A percentile compares a stretch with the other conserved stretches of the same genome.
Conservation (phyloP, 1,140 invertebrate species). For the Drosophila lowei region DNA sequence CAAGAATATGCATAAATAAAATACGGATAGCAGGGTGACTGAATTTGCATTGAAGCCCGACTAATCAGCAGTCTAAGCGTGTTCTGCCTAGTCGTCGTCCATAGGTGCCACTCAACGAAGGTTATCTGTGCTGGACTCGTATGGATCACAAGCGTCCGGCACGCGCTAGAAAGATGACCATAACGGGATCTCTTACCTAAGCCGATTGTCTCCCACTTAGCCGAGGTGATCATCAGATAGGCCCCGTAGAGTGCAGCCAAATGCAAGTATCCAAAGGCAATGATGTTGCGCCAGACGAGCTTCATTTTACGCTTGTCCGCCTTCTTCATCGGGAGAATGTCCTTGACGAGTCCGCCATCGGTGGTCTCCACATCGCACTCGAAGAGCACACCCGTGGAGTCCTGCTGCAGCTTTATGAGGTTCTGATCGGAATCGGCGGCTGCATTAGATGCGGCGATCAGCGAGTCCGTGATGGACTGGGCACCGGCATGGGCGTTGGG, state of each 20-base stretch:
- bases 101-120: conserved; percentile 46
- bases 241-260: conserved; percentile 92
- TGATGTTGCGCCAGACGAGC: conserved; percentile 97
- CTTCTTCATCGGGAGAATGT: conserved; percentile 81
- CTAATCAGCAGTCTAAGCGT: conserved; percentile 36
- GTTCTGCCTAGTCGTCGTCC: conserved; percentile 12
- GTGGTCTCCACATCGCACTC: conserved; percentile 86
- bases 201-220: conserved; percentile 89
- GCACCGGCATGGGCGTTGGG: conserved; percentile 77
- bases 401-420: conserved; percentile 64
- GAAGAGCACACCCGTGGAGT: conserved; percentile 85
- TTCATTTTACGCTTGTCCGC: conserved; percentile 84
- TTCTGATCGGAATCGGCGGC: conserved; percentile 61
- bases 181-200: conserved; percentile 87
- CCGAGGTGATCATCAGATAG: conserved; percentile 91
- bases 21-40: neutral
- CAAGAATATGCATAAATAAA: neutral
- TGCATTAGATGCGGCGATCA: conserved; percentile 52
- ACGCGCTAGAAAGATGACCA: conserved; percentile 57
- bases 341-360: conserved; percentile 84
- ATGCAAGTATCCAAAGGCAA: conserved; percentile 94
- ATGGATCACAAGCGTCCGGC: conserved; percentile 38
- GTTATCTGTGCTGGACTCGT: conserved; percentile 62
- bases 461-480: conserved; percentile 74
- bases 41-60: neutral